Base-by-base conservation (phyloP, 2,797 vertebrate genomes). In the Dromococcyx pavoninus region DNA sequence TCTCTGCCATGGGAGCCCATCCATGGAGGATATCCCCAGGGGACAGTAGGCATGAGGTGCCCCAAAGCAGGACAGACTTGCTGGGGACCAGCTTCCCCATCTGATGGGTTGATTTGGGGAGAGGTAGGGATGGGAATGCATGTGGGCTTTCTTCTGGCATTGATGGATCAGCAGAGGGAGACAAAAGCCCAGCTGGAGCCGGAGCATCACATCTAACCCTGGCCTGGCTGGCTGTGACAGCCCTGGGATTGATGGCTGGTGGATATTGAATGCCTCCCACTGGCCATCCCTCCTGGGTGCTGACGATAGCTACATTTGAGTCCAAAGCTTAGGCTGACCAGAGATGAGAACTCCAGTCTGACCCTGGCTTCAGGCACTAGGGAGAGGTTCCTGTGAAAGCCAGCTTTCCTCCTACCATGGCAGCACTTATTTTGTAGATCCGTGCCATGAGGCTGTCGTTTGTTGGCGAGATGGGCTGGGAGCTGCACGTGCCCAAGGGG, bases 391-490 rank as follows among this genome's bases (percentile, higher is more conserved):
- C 65, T 4, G 2, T 35, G 30, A 21, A 4, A 72, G 41, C 60
- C 3, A 9, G 3, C 28, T 37, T 50, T 41, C 32, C 27, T 53
- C 23, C 2, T 0, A 0, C 0, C 7, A 0, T 0, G 8, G 56
- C 1, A 2, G 17, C 1, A 2, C 16, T 43, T 53, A 48, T 81
- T 56, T 27, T 3, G 0, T 97, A 99, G 99, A 99, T 99, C 56
- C 98, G 99, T 76, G 99, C 99, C 53, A 98, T 99, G 97, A 98
- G 99, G 56, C 91, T 99, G 93, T 99, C 99, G 0, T 99, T 99
- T 1, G 99, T 99, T 1, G 99, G 99, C 0, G 99, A 99, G 97
- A 97, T 99, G 93, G 99, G 99, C 91, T 99, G 99, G 99, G 99
- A 99, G 98, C 98, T 99, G 93, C 99, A 99, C 51, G 96, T 99